Base-by-base conservation (phyloP, 1,140 invertebrate species). In the Drosophila teissieri region DNA sequence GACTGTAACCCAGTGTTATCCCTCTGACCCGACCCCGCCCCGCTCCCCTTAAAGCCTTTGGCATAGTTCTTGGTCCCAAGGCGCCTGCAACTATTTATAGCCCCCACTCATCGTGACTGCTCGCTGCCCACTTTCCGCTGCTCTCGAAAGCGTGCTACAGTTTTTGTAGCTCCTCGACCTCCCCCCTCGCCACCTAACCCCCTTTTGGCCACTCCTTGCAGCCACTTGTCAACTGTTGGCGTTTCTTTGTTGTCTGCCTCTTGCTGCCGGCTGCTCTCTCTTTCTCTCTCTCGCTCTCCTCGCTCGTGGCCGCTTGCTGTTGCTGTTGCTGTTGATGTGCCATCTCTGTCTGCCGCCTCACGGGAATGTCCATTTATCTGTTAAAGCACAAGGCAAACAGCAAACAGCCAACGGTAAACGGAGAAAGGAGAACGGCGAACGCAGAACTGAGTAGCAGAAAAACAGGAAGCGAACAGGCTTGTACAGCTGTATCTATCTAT, bases 191-290 rank as follows among this genome's bases (percentile, higher is more conserved):
- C 14, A 15, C 12, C 8, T 4, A 39, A 39, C 37, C 49, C 37
- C 36, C 19, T 31, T 15, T 57, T 58, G 48, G 39, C 39, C 40
- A 31, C 62, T 67, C 55, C 46, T 62, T 57, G 17, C 22, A 70
- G 78, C 78, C 82, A 81, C 78, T 85, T 86, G 82, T 85, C 78
- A 85, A 81, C 82, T 74, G 82, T 85, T 85, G 82, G 78, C 69
- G 82, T 63, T 72, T 55, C 61, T 85, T 85, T 85, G 63, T 85
- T 69, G 78, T 62, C 51, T 70, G 48, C 51, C 67, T 65, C 40
- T 77, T 72, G 63, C 57, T 73, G 64, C 64, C 64, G 64, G 37
- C 58, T 67, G 65, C 45, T 55, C 45, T 54, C 40, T 31, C 31
- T 31, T 34, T 24, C 12, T 61, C 62, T 60, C 73, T 42, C 57